phyloP scores from a whole-genome alignment of 2,113 vertebrate species.

The Ciconia maguari region DNA sequence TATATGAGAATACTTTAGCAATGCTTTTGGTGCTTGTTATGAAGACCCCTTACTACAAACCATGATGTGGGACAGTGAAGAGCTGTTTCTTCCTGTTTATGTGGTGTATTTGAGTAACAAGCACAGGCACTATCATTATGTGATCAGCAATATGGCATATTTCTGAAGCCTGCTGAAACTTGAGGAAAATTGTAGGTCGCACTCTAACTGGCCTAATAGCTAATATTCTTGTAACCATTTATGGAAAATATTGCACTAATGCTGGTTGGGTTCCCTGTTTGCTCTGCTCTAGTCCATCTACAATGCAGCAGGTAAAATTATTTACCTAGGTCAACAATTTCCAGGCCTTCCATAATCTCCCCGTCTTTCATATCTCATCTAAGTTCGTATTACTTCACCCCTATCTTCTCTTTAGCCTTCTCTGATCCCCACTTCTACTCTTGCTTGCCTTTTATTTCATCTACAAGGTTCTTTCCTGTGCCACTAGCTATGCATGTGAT shows the following conservation, averaged over 20 bases:
- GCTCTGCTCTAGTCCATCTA: background rate
- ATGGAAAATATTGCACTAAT: background rate
- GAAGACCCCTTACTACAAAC: background rate
- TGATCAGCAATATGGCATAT: background rate
- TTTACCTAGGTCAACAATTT: background rate
- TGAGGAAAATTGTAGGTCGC: background rate
- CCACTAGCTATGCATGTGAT: background rate
- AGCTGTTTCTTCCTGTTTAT: background rate
- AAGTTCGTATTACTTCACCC: background rate
- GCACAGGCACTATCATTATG: background rate
- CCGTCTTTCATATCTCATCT: background rate
- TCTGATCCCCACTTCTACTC: background rate
- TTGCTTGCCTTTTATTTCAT: background rate
- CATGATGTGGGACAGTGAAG: background rate
- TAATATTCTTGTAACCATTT: background rate
- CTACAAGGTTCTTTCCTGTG: background rate
- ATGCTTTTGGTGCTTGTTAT: background rate
- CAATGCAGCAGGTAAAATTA: background rate
- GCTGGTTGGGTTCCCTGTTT: background rate
- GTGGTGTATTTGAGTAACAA: background rate
- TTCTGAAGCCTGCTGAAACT: background rate
- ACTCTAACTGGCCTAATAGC: background rate
- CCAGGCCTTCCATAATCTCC: background rate
- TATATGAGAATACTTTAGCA: background rate
- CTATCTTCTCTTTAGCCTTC: background rate